A percentile compares a stretch with the other conserved stretches of the same genome.
These are phyloP conservation scores for Drosophila mettleri DNA, from an alignment of 2,888 invertebrate species.

Conservation along the genomic window DNA sequence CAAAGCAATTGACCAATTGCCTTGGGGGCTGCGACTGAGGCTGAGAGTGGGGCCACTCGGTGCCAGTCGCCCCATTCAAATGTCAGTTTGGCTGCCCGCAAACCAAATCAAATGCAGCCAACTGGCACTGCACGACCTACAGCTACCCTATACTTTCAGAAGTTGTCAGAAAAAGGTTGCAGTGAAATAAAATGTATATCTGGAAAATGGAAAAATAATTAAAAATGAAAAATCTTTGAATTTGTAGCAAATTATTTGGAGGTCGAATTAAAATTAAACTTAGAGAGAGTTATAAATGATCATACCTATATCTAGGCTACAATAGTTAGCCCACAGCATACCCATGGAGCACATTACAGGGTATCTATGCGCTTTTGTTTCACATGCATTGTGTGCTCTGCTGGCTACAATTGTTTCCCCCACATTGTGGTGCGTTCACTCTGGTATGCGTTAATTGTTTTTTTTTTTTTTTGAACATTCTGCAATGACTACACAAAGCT, in stretches of 20 bases:
- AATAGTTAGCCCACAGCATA: background rate
- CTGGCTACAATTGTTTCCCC: constrained; percentile 4
- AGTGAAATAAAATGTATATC: too few species aligned
- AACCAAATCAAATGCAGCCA: constrained; percentile 22
- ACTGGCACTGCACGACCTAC: background rate
- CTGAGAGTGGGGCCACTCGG: constrained; percentile 48
- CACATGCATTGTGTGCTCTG: constrained; percentile 63
- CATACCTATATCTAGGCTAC: background rate
- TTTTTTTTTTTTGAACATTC: constrained; percentile 35
- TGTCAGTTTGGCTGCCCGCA: constrained; percentile 65
- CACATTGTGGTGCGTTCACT: constrained; percentile 47
- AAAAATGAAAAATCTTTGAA: background rate
- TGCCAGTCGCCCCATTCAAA: constrained; percentile 80
- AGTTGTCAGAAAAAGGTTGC: too few species aligned
- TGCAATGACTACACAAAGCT: constrained; percentile 33
- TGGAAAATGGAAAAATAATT: too few species aligned
- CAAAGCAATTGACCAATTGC: constrained; percentile 79
- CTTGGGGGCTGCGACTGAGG: constrained; percentile 41
- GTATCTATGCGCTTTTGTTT: constrained; percentile 33
- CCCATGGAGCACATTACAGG: constrained; percentile 6
- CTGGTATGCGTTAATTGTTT: constrained; percentile 79
- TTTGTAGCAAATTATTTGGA: background rate
- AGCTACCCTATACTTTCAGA: constrained; percentile 10
- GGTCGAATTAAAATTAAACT: background rate
- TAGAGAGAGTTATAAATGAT: too few species aligned